Evolutionary conservation across 2,113 vertebrate species (phyloP).

Genomic region (Turdus rufiventris): DNA sequence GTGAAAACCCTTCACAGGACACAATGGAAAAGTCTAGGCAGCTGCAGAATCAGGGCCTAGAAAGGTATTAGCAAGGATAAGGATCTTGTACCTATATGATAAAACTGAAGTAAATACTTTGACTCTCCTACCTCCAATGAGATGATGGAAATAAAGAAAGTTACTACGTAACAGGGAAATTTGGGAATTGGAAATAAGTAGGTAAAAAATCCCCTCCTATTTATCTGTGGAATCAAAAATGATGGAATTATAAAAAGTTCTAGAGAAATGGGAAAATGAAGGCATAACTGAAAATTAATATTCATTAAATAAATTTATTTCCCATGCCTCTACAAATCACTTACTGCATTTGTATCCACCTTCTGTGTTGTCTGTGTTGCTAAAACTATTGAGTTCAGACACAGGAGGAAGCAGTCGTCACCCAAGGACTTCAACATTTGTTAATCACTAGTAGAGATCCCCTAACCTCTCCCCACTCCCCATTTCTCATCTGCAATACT

Average conservation of each 20-base stretch:
- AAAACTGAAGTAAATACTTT: not conserved
- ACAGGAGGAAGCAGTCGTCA: not conserved
- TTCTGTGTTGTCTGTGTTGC: not conserved
- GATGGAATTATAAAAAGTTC: not conserved
- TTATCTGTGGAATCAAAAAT: not conserved
- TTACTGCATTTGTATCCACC: not conserved
- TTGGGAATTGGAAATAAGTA: not conserved
- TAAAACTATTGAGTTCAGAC: not conserved
- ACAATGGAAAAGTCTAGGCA: not conserved
- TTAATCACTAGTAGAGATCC: not conserved
- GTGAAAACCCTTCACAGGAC: not conserved
- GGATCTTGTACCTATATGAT: not conserved
- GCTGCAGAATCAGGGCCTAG: not conserved
- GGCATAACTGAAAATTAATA: not conserved
- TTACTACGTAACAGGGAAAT: not conserved
- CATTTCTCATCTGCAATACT: not conserved
- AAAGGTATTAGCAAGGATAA: not conserved
- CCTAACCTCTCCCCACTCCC: fast-evolving
- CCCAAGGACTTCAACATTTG: not conserved
- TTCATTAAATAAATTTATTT: not conserved
- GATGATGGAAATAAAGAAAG: not conserved
- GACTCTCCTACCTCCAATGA: not conserved
- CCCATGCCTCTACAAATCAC: not conserved
- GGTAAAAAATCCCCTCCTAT: not conserved
- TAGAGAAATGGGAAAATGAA: not conserved